Base-by-base conservation (phyloP, 2,888 invertebrate species). In the Rosalia funebris region DNA sequence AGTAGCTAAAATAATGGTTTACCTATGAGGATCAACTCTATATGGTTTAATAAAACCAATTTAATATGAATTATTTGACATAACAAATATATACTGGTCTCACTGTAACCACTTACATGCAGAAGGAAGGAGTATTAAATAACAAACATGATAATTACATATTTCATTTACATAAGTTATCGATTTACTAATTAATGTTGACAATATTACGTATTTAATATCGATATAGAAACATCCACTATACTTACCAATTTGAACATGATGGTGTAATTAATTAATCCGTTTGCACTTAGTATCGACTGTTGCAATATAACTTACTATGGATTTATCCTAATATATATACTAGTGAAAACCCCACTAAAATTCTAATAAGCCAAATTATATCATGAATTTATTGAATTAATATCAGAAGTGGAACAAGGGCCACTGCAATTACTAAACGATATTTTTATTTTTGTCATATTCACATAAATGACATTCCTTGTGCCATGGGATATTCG, bases 161-260 rank as follows among this genome's bases (percentile, higher is more conserved):
- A n/a, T n/a, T n/a, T n/a, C n/a, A n/a, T n/a, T n/a, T n/a, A n/a
- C n/a, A n/a, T n/a, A n/a, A n/a, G n/a, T n/a, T n/a, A n/a, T n/a
- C n/a, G n/a, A n/a, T n/a, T n/a, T n/a, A n/a, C n/a, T n/a, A n/a
- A n/a, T n/a, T n/a, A n/a, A n/a, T n/a, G n/a, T n/a, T n/a, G n/a
- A n/a, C n/a, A n/a, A n/a, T n/a, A n/a, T n/a, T n/a, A n/a, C n/a
- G n/a, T n/a, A n/a, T n/a, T n/a, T n/a, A n/a, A n/a, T n/a, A n/a
- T n/a, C n/a, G n/a, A n/a, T n/a, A n/a, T n/a, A n/a, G n/a, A n/a
- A n/a, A n/a, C n/a, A n/a, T n/a, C n/a, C n/a, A n/a, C 2, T 11
- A 7, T 34, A 55, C 62, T 61, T 59, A 66, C 66, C 53, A 63
- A 48, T 57, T 63, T 66, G 52, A 57, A 61, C 66, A 66, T 66